Evolutionary conservation across 2,888 invertebrate species (phyloP), one percentile per base, ranked within the genome.

Genomic region (Laothoe populi): DNA sequence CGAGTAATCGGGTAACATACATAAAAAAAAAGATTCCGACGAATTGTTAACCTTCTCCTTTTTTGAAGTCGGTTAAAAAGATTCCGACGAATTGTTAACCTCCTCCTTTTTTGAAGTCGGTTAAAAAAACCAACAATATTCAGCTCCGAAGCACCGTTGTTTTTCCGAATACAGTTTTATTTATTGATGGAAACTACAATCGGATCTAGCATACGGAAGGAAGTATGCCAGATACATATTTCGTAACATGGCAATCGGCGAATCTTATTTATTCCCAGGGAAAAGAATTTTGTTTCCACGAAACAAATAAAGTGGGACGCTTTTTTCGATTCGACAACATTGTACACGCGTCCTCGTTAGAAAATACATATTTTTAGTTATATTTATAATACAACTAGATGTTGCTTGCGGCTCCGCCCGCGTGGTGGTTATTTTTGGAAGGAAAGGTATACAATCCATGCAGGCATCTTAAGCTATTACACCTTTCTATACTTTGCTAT

Each of bases 71-170:
- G n/a, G n/a, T n/a, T n/a, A n/a, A n/a, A n/a, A n/a, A n/a, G n/a
- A n/a, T n/a, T n/a, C n/a, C n/a, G n/a, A n/a, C n/a, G n/a, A n/a
- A n/a, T n/a, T n/a, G n/a, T n/a, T n/a, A n/a, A n/a, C n/a, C n/a
- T n/a, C n/a, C n/a, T n/a, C n/a, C n/a, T n/a, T n/a, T n/a, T n/a
- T n/a, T n/a, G n/a, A n/a, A n/a, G n/a, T n/a, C n/a, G n/a, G n/a
- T n/a, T n/a, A n/a, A n/a, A n/a, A n/a, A n/a, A n/a, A n/a, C n/a
- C n/a, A n/a, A n/a, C n/a, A n/a, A n/a, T n/a, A n/a, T n/a, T n/a
- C n/a, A n/a, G n/a, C n/a, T n/a, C 59, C 59, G 60, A 59, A 53
- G 62, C 60, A 48, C 59, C 45, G 59, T 66, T 66, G 70, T 65
- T 64, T 69, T 60, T 60, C 53, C 59, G 63, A 42, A 57, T 8